Conservation (phyloP, 2,113 vertebrate genomes). For the Malurus cyaneus region DNA sequence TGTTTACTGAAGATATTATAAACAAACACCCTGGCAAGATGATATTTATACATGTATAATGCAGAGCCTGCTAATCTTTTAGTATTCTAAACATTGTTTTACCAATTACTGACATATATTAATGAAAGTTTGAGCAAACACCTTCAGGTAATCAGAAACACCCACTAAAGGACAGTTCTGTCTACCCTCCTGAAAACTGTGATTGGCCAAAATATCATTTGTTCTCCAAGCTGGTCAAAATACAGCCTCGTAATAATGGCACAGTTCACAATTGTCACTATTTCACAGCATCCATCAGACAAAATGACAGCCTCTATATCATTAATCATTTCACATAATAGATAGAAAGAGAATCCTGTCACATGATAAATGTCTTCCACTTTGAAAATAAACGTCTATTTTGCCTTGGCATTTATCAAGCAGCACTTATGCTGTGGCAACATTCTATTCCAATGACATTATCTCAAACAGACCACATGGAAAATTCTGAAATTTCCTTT, state of each 20-base stretch:
- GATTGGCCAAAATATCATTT: conserved; percentile 44
- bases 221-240: conserved; percentile 38
- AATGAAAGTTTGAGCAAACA: conserved; percentile 27
- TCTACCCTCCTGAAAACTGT: background rate
- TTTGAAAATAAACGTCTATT: conserved; percentile 65
- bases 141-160: conserved; percentile 39
- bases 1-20: conserved; percentile 14
- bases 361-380: conserved; percentile 62
- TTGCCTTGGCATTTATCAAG: conserved; percentile 66
- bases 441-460: conserved; percentile 46
- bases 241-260: conserved; percentile 31
- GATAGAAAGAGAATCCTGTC: conserved; percentile 58
- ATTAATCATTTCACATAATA: conserved; percentile 68
- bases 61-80: background rate
- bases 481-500: conserved; percentile 13
- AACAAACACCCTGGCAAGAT: background rate
- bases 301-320: conserved; percentile 57
- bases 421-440: conserved; percentile 27
- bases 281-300: conserved; percentile 61
- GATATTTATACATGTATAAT: conserved; percentile 22
- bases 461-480: conserved; percentile 39
- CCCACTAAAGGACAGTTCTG: background rate
- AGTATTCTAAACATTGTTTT: background rate
- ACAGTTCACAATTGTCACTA: conserved; percentile 36
- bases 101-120: conserved; percentile 25